Conservation (phyloP, 2,888 invertebrate species). For the Ennomos quercinarius region DNA sequence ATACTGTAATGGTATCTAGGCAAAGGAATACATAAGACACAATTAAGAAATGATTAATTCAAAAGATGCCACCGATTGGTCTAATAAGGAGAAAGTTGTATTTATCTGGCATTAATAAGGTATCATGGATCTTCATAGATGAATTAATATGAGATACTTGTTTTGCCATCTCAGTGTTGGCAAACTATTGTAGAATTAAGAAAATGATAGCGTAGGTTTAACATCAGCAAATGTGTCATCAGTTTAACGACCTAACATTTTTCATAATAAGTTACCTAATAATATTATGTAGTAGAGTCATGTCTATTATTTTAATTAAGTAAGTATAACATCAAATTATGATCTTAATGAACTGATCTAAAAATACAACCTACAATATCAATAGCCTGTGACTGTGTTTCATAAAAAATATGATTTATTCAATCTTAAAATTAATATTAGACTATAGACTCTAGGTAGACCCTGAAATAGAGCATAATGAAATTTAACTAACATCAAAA, state of each 20-base stretch:
- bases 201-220: conserved; percentile 8
- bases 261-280: too few relatives aligned
- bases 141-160: conserved; percentile 60
- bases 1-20: background rate
- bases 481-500: too few relatives aligned
- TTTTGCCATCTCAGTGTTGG: conserved; percentile 53
- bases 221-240: conserved; percentile 5
- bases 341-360: too few relatives aligned
- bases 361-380: too few relatives aligned
- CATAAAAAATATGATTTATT: too few relatives aligned
- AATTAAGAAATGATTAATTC: conserved; percentile 17
- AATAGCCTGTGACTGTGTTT: background rate
- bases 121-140: conserved; percentile 44
- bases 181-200: conserved; percentile 38
- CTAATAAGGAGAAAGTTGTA: conserved; percentile 58
- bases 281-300: too few relatives aligned
- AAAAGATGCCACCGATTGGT: conserved; percentile 29
- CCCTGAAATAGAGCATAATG: too few relatives aligned
- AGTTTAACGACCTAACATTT: background rate
- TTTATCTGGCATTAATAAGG: conserved; percentile 45
- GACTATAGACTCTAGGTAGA: too few relatives aligned
- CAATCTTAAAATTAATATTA: too few relatives aligned
- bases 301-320: too few relatives aligned
- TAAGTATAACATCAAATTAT: too few relatives aligned
- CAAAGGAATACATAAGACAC: conserved; percentile 2